Evolutionary conservation across 2,888 invertebrate species (phyloP).

Genomic region (Parapristionchus giblindavisi): DNA sequence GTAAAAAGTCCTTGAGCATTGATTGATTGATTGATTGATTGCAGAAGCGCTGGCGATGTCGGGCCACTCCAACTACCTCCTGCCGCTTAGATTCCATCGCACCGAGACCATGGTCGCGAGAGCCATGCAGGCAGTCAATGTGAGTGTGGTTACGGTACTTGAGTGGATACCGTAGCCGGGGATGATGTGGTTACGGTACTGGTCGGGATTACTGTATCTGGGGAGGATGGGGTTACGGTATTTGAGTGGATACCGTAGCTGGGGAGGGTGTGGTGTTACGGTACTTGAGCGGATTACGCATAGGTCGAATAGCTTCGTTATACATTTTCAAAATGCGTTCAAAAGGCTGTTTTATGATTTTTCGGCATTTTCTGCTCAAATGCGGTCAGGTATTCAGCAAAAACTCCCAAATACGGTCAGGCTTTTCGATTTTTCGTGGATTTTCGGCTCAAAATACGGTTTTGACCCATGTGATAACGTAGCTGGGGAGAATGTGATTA

Average conservation of each 20-base stretch:
- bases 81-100: background rate
- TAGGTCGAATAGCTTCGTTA: background rate
- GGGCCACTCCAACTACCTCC: constrained; percentile 11
- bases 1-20: background rate
- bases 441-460: no score
- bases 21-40: background rate
- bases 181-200: background rate
- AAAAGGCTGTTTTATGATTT: no score
- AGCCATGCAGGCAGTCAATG: background rate
- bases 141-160: background rate
- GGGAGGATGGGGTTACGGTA: no score
- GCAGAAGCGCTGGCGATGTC: background rate
- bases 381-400: no score
- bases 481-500: no score
- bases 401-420: no score
- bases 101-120: background rate
- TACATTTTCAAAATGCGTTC: no score
- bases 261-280: background rate
- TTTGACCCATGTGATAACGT: no score
- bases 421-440: no score
- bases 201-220: background rate
- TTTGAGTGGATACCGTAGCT: background rate
- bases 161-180: background rate
- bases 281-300: background rate
- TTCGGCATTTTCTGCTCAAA: no score